Evolutionary conservation across 2,888 invertebrate genomes (phyloP), one percentile per base, ranked within the genome.

Genomic region (Agriopis aurantiaria): DNA sequence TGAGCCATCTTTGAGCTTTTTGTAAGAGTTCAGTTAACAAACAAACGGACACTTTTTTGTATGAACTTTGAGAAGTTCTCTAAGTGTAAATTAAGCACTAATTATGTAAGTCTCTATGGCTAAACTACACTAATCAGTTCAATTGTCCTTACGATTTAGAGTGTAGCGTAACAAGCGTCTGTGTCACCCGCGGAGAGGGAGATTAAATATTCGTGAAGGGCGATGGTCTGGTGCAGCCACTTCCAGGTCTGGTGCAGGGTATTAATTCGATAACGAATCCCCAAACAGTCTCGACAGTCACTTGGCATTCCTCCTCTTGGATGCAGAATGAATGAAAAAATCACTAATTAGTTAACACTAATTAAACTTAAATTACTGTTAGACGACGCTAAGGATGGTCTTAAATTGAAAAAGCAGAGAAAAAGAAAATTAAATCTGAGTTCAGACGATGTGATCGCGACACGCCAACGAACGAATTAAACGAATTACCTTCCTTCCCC

Each of bases 161-260:
- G 87, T 83, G 76, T 83, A 78, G 81, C 74, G 75, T 81, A 83
- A 78, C 87, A 86, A 81, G 91, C 91, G 82, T 97, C 96, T 92
- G 96, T 96, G 92, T 97, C 96, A 85, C 96, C 96, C 80, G 97
- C 95, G 76, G 96, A 97, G 83, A 97, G 95, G 82, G 97, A 96
- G 92, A 98, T 97, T 85, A 98, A 95, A 87, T 97, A 97, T 85
- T 98, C 97, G 96, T 98, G 98, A 73, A 98, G 95, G 83, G 96
- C 97, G 85, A 97, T 97, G 78, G 98, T 98, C 92, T 98, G 98
- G 91, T 98, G 98, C 91, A 98, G 95, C 98, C 98, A 98, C 98
- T 98, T 98, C 97, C 97, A 98, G 89, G 98, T 98, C 94, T 98
- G 98, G 94, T 98, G 97, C 94, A 98, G 96, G 94, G 96, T 96